phyloP scores from a whole-genome alignment of 2,113 vertebrate genomes.

The Notiomystis cincta region DNA sequence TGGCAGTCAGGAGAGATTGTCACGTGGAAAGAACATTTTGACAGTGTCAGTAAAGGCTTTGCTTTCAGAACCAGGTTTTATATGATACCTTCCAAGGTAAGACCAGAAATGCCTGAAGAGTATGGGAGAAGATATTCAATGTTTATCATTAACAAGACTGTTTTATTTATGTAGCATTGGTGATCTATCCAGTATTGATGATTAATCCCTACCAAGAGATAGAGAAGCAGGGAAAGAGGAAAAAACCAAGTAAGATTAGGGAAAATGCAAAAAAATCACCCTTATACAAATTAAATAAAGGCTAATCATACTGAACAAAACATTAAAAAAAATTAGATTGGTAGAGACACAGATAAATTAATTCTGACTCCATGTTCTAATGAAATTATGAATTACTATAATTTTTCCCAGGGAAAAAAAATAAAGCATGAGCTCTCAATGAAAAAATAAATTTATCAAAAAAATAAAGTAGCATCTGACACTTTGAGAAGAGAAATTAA shows the following conservation, averaged over 20 bases:
- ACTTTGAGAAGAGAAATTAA: background rate
- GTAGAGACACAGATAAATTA: background rate
- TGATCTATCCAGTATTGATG: background rate
- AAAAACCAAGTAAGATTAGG: background rate
- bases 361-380: background rate
- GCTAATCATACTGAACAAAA: background rate
- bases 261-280: background rate
- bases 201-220: background rate
- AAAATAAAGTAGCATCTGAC: background rate
- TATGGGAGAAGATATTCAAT: background rate
- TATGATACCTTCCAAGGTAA: background rate
- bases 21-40: background rate
- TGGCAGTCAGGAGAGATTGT: background rate
- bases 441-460: background rate
- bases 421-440: background rate
- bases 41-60: background rate
- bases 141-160: background rate
- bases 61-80: background rate
- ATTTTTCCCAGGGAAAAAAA: background rate
- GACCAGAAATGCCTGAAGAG: background rate
- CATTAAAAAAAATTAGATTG: background rate
- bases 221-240: background rate
- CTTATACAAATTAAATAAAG: background rate
- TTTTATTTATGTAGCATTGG: background rate
- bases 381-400: background rate